Base-by-base conservation (phyloP, 2,888 invertebrate species). In the Campopleginae sp. region DNA sequence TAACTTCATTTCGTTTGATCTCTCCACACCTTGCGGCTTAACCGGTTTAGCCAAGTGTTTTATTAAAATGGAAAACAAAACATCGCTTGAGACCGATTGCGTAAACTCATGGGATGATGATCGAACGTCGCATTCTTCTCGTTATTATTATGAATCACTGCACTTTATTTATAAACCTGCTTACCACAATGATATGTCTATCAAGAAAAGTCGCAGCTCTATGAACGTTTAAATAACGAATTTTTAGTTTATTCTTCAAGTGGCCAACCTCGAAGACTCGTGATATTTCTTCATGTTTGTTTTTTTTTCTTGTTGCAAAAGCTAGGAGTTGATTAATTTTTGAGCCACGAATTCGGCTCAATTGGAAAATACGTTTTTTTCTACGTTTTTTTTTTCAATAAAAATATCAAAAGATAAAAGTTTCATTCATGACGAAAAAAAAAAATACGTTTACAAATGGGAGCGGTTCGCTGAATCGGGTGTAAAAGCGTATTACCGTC, bases 11-110 rank as follows among this genome's bases (percentile, higher is more conserved):
- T 54, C 51, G 14, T 27, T 42, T 48, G 23, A 82, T 82, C 58
- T 42, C 19, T 63, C 70, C 12, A 75, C 44, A 14, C 12, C 46
- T 75, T 63, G 44, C 7, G 12, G 42, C 54, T 8, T 46, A 85
- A 85, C 84, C 66, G 77, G 78, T 72, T 85, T 74, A 44, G 19
- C 71, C 31, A 31, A 17, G 31, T 44, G 33, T 14, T 66, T 66
- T 23, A 23, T 61, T n/a, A 33, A 23, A 77, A 44, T 8, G 33
- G 33, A 79, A 33, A 72, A 63, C 42, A 71, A 72, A 72, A 65
- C n/a, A 10, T 38, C 4, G 42, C 14, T 80, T 48, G 7, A 31
- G 38, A 74, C 44, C 31, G 12, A 58, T 65, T 75, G 65, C 31
- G 44, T 54, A 44, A 82, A 82, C 38, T 19, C 46, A 63, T 80